phyloP scores from a whole-genome alignment of 2,797 vertebrate species.

The Podargus strigoides region DNA sequence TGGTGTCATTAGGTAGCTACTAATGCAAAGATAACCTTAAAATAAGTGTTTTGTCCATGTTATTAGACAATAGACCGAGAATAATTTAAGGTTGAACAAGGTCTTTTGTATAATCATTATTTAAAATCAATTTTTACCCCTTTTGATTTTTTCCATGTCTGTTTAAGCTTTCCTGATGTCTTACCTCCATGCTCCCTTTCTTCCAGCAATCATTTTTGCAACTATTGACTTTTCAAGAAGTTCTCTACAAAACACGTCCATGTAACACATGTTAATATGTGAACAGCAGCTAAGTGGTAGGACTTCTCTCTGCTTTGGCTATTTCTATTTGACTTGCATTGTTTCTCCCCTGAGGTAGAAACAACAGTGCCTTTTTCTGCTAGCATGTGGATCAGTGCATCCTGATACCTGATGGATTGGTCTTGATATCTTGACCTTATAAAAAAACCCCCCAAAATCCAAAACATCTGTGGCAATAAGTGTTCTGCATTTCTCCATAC shows the following conservation, averaged over 20 bases:
- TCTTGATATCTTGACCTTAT: neutral
- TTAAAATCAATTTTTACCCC: neutral
- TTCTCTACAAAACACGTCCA: too few relatives aligned
- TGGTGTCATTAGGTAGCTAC: neutral
- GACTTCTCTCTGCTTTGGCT: neutral
- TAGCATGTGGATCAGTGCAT: fast-evolving
- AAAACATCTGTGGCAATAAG: neutral
- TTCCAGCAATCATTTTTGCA: neutral
- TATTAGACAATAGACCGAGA: neutral
- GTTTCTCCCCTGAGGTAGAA: neutral
- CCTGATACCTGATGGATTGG: neutral
- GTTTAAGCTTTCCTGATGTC: neutral
- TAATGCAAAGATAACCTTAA: neutral
- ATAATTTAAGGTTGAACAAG: neutral
- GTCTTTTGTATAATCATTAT: neutral
- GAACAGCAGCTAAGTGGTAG: neutral
- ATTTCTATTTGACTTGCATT: neutral
- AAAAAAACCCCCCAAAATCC: neutral
- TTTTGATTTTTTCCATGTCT: neutral
- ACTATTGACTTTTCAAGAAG: neutral
- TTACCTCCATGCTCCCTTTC: neutral
- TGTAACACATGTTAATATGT: neutral
- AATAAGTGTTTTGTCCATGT: neutral
- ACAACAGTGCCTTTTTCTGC: neutral
- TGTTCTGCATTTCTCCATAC: neutral